phyloP scores from a whole-genome alignment of 2,888 invertebrate genomes.

The Pinctada fucata region DNA sequence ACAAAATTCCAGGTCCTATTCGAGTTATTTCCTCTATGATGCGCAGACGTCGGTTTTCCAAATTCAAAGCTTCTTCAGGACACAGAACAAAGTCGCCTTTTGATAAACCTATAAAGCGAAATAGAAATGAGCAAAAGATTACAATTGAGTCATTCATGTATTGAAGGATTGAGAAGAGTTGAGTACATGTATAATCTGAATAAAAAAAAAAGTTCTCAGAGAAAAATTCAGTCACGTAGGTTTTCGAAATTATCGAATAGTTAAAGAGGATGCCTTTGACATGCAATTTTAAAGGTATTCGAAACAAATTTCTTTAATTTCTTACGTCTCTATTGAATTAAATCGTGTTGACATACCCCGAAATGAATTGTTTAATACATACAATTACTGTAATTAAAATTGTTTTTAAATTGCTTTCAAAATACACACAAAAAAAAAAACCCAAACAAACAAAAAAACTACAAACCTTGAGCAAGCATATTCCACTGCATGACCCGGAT shows the following conservation, averaged over 20 bases:
- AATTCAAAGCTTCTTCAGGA: constrained; percentile 84
- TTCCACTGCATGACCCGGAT: constrained; percentile 72
- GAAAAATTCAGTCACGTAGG: no score
- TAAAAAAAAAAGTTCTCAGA: neutral
- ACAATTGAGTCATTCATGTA: no score
- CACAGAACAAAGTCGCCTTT: constrained; percentile 86
- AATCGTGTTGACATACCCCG: no score
- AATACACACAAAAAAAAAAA: neutral
- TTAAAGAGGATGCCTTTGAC: no score
- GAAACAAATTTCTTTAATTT: no score
- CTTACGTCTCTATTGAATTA: no score
- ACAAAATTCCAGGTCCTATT: constrained; percentile 84
- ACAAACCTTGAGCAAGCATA: constrained; percentile 68
- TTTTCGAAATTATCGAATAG: no score
- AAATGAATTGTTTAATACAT: no score
- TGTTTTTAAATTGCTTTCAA: neutral
- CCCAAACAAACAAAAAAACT: neutral
- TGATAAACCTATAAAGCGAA: constrained; percentile 83
- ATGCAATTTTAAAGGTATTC: no score
- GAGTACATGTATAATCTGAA: neutral
- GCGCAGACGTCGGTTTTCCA: constrained; percentile 83
- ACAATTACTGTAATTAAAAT: no score
- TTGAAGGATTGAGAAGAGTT: no score
- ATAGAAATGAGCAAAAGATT: neutral
- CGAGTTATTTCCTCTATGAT: constrained; percentile 85